A percentile compares a stretch with the other conserved stretches of the same genome.
Evolutionary conservation across 2,888 invertebrate species (phyloP).

Genomic region (Pilophorus perplexus): DNA sequence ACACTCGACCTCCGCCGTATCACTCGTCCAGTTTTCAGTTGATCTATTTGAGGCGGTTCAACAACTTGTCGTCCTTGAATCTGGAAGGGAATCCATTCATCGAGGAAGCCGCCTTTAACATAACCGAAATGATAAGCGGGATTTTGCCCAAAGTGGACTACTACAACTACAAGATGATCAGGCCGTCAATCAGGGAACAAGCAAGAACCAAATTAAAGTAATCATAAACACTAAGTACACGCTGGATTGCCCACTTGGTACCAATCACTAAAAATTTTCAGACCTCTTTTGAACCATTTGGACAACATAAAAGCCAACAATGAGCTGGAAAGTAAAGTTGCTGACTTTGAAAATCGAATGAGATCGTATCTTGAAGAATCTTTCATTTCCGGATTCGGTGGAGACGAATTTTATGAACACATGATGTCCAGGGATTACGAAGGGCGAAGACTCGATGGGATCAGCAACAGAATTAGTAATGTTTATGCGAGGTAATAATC

Average conservation of each 20-base stretch:
- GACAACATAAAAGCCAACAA: constrained; percentile 10
- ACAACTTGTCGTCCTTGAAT: constrained; percentile 67
- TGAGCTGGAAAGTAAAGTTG: constrained; percentile 1
- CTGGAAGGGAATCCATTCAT: constrained; percentile 76
- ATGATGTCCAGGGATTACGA: constrained; percentile 34
- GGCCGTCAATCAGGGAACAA: constrained; percentile 59
- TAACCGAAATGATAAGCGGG: constrained; percentile 67
- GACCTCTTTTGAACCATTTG: constrained; percentile 9
- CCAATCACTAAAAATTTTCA: neutral
- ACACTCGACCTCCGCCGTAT: no score
- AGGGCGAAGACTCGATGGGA: constrained; percentile 1
- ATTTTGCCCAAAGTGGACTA: constrained; percentile 70
- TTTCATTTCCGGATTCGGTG: constrained; percentile 23
- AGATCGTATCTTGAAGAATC: constrained; percentile 20
- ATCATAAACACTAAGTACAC: no score
- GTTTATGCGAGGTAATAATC: constrained; percentile 20
- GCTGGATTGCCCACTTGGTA: neutral
- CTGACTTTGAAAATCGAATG: neutral
- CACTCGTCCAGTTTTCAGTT: no score
- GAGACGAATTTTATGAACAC: constrained; percentile 18
- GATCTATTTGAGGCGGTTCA: constrained; percentile 67
- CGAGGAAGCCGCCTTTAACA: constrained; percentile 59
- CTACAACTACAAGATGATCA: constrained; percentile 70
- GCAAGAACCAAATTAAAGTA: constrained; percentile 56
- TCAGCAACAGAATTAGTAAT: constrained; percentile 7